Conservation (phyloP, 2,888 invertebrate species). For the Melanargia galathea region DNA sequence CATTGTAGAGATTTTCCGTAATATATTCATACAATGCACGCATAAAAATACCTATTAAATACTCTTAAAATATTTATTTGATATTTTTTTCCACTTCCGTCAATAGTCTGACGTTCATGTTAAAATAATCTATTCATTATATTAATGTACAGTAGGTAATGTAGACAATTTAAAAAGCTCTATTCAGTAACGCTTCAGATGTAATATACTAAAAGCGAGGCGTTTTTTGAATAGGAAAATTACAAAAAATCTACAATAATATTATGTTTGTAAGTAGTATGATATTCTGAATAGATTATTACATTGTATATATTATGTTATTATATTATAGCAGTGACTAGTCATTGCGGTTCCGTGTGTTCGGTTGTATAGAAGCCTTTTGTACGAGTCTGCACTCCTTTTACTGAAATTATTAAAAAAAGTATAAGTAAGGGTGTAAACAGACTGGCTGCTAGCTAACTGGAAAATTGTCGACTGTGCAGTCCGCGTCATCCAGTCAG, state of each 20-base stretch:
- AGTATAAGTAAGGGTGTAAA: background rate
- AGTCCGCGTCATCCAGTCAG: too few species aligned
- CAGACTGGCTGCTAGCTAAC: background rate
- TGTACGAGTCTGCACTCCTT: slow-evolving; percentile 41
- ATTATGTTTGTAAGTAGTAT: slow-evolving; percentile 12
- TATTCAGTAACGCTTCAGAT: slow-evolving; percentile 9
- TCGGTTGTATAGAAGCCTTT: slow-evolving; percentile 42
- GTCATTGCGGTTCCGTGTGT: slow-evolving; percentile 54
- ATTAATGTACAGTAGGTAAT: slow-evolving; percentile 29
- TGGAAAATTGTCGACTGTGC: too few species aligned
- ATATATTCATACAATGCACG: too few species aligned
- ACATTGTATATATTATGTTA: slow-evolving; percentile 42
- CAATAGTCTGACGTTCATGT: slow-evolving; percentile 34
- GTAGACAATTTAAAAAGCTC: slow-evolving; percentile 22
- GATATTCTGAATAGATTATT: slow-evolving; percentile 55
- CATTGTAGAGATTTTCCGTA: too few species aligned
- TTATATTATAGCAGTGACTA: slow-evolving; percentile 65
- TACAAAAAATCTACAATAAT: slow-evolving; percentile 4
- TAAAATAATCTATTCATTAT: slow-evolving; percentile 39
- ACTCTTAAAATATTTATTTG: background rate
- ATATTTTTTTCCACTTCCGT: slow-evolving; percentile 12
- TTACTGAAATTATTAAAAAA: slow-evolving; percentile 25
- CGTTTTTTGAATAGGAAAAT: slow-evolving; percentile 15
- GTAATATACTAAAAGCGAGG: slow-evolving; percentile 21
- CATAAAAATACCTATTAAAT: background rate